phyloP scores from a whole-genome alignment of 92 coral and sea anemone species.

The Montipora capitata region DNA sequence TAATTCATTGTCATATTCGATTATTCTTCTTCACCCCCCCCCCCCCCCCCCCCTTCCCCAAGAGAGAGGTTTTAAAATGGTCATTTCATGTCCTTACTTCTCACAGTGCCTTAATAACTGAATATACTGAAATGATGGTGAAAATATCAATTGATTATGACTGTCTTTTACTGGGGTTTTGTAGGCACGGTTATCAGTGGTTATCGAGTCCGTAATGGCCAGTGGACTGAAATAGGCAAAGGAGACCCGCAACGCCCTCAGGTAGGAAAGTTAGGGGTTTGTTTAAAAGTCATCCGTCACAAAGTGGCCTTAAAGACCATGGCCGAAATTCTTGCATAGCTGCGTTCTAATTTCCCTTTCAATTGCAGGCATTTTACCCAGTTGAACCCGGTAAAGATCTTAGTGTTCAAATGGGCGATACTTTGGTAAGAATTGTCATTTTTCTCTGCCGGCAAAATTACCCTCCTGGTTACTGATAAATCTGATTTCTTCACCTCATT shows the following conservation, averaged over 20 bases:
- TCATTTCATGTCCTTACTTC: too few species aligned
- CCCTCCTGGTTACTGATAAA: too few species aligned
- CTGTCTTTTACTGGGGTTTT: neutral
- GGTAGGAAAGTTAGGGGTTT: slow-evolving; percentile 38
- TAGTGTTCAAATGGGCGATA: slow-evolving; percentile 46
- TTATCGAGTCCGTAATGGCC: slow-evolving; percentile 74
- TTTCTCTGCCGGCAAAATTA: too few species aligned
- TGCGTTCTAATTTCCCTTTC: neutral
- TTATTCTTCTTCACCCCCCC: neutral
- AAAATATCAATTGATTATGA: too few species aligned
- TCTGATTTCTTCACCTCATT: too few species aligned
- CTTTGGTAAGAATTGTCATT: slow-evolving; percentile 47
- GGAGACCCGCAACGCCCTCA: slow-evolving; percentile 91
- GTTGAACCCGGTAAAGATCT: slow-evolving; percentile 31
- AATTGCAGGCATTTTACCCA: slow-evolving; percentile 77
- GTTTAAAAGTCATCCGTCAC: too few species aligned
- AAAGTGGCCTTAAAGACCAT: too few species aligned
- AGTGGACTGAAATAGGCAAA: slow-evolving; percentile 86
- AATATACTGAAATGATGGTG: too few species aligned
- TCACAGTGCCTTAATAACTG: too few species aligned
- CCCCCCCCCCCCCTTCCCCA: too few species aligned
- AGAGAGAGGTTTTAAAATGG: too few species aligned
- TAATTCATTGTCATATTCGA: too few species aligned
- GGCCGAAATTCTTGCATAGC: neutral
- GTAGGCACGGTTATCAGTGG: slow-evolving; percentile 84